Evolutionary conservation across 2,888 invertebrate species (phyloP), one percentile per base, ranked within the genome.

Genomic region (Folsomia candida): DNA sequence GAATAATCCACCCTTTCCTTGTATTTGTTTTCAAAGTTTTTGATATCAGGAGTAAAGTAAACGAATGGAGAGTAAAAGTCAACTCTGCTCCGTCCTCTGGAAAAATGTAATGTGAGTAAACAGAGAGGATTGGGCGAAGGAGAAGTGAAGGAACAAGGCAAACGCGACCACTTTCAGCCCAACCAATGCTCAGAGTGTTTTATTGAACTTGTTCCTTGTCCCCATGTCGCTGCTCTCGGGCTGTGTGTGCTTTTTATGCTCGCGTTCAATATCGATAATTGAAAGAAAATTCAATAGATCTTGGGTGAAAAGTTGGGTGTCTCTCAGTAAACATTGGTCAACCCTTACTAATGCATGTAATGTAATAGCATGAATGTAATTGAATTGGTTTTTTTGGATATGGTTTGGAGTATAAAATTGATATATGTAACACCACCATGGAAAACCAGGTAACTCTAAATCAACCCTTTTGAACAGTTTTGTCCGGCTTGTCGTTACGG

Each of bases 231-330:
- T 37, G 4, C 37, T 9, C 14, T 37, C 37, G 4, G 37, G 14
- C 4, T 37, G 37, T 37, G 37, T 37, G 37, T 37, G 37, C 37
- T 37, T 37, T 4, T 37, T 14, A 4, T 37, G 4, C 6, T 20
- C 4, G 54, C 6, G 27, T 26, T 61, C 61, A 61, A 61, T 61
- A 28, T 61, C 61, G 61, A 61, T 61, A 61, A 61, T 61, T 61
- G 61, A 61, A 61, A 61, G 11, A 61, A n/a, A 61, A 28, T 61
- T 61, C 29, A 61, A 61, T 61, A 28, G 29, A 28, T 25, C 18
- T 25, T 6, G 54, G 25, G 9, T 18, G 28, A 26, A 28, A 61
- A 26, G n/a, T 26, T 26, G 26, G 29, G 27, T 28, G 18, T 4
- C 29, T n/a, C 28, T 61, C n/a, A 14, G 61, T 61, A 26, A 61